Evolutionary conservation across 2,888 invertebrate genomes (phyloP).

Genomic region (Ganaspis brasiliensis): DNA sequence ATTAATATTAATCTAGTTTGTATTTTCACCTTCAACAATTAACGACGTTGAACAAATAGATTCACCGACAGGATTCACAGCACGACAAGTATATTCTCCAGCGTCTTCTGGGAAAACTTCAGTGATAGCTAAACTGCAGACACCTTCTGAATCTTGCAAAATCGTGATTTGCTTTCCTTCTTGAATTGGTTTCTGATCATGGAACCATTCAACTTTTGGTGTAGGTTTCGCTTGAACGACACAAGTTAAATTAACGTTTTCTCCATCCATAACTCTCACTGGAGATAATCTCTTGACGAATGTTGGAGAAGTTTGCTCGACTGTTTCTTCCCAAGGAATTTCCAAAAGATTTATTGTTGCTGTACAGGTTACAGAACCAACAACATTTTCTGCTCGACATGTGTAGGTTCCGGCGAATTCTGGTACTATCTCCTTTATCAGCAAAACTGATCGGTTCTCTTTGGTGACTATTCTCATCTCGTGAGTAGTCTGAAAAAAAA

Average conservation of each 20-base stretch:
- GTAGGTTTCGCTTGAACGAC: constrained; percentile 89
- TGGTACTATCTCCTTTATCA: constrained; percentile 87
- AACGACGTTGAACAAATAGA: constrained; percentile 89
- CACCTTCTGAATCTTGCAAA: constrained; percentile 89
- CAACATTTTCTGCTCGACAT: constrained; percentile 94
- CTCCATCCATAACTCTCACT: constrained; percentile 93
- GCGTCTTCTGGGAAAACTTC: constrained; percentile 96
- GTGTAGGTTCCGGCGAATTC: constrained; percentile 90
- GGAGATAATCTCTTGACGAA: constrained; percentile 89
- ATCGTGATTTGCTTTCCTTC: constrained; percentile 90
- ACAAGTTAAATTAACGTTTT: constrained; percentile 89
- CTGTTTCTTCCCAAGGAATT: constrained; percentile 83
- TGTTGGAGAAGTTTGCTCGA: constrained; percentile 87
- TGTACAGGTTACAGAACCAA: constrained; percentile 93
- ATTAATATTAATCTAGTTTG: no score
- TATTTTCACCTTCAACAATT: constrained; percentile 91
- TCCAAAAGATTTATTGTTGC: constrained; percentile 87
- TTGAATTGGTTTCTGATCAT: constrained; percentile 86
- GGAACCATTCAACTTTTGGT: constrained; percentile 91
- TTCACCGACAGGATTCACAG: constrained; percentile 91
- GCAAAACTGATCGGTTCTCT: constrained; percentile 90
- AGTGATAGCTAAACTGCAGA: constrained; percentile 89
- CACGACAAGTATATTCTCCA: constrained; percentile 92
- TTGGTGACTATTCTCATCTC: constrained; percentile 88
- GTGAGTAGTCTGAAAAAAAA: constrained; percentile 82